Evolutionary conservation across 2,888 invertebrate species (phyloP).

Genomic region (Heliconius erato): DNA sequence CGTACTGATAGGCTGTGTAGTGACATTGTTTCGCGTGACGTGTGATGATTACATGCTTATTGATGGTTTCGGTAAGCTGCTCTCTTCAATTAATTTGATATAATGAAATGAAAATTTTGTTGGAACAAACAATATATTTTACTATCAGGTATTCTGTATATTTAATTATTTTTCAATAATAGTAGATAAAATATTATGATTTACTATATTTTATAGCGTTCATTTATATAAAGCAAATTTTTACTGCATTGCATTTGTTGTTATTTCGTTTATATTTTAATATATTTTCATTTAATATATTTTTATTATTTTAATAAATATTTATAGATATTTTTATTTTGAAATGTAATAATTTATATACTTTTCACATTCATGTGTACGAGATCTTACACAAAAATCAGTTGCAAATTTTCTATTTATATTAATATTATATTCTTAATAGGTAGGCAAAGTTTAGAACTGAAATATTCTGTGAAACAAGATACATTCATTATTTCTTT

Average conservation of each 20-base stretch:
- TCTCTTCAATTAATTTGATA: constrained; percentile 40
- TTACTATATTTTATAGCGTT: not conserved
- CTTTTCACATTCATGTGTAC: no score
- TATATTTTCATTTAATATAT: not conserved
- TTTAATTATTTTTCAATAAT: not conserved
- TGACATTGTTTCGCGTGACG: constrained; percentile 33
- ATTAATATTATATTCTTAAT: not conserved
- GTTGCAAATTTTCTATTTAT: no score
- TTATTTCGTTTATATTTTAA: not conserved
- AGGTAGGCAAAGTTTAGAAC: not conserved
- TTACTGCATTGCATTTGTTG: not conserved
- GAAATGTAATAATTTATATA: not conserved
- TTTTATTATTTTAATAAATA: not conserved
- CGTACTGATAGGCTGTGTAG: not conserved
- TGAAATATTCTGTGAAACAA: not conserved
- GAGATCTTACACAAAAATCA: no score
- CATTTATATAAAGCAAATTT: not conserved
- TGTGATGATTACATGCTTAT: constrained; percentile 41
- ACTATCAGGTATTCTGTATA: not conserved
- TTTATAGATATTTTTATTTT: not conserved
- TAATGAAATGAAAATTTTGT: constrained; percentile 33
- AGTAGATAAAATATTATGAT: not conserved
- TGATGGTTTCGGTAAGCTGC: constrained; percentile 41
- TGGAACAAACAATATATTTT: constrained; percentile 8
- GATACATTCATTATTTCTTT: not conserved